Base-by-base conservation (phyloP, 1,140 invertebrate species). In the Bathynomus jamesi region DNA sequence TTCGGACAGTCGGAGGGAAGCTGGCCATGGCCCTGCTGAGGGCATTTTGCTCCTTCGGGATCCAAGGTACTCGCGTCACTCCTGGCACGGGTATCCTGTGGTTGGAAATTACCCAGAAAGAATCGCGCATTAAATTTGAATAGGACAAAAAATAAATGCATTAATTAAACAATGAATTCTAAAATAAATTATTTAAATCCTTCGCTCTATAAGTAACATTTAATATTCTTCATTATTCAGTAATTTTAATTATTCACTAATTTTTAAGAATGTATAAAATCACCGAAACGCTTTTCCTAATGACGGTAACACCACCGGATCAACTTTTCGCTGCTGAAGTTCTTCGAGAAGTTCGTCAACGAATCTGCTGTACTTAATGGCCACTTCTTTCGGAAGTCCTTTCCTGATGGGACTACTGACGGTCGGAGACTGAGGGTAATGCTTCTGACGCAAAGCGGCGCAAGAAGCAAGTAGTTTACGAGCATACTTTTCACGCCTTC, bases 1-100 rank as follows among this genome's bases (percentile, higher is more conserved):
- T 62, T 27, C 75, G 65, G 0, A 74, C 75, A 27, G 65, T 31
- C 2, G 75, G 75, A 0, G 75, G 75, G 30, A 76, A 76, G 61
- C 67, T 74, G 27, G 75, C 75, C 75, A 76, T 76, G 28, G 71
- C 75, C 11, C 66, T 25, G n/a, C 70, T 70, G 17, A 76, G 67
- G 29, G 69, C 72, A 10, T 61, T 61, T 17, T 69, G 60, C 61
- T 76, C 65, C 27, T 53, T 32, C 1, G 32, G 32, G 21, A 73
- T 40, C 32, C 32, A 40, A 40, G 32, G 32, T 7, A 40, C 32
- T 40, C 32, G 7, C 32, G 32, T 40, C 17, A 40, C 17, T 8
- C 32, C 32, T 40, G 32, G 32, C 32, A 40, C 32, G 7, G 32
- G 32, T 8, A 40, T 40, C 17, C 32, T 40, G 17, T 40, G n/a